A percentile compares a stretch with the other conserved stretches of the same genome.
These are phyloP conservation scores for Perccottus glenii DNA, from an alignment of 2,113 vertebrate genomes.

Conservation along the genomic window DNA sequence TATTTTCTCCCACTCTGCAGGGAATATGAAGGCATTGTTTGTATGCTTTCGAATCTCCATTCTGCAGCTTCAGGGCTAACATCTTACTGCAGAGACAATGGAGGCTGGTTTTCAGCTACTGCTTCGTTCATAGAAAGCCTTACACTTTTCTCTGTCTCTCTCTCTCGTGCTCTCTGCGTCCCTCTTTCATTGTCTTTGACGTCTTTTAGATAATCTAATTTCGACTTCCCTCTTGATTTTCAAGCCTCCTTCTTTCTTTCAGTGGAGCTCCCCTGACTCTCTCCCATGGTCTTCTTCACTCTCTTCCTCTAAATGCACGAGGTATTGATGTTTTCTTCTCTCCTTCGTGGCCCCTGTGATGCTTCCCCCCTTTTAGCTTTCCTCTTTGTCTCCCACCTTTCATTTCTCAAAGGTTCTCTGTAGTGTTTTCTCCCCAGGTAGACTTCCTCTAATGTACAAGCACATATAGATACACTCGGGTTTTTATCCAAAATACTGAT, in stretches of 20 bases:
- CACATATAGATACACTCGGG: slow-evolving; percentile 46
- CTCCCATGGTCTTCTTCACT: slow-evolving; percentile 59
- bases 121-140: slow-evolving; percentile 50
- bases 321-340: slow-evolving; percentile 73
- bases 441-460: slow-evolving; percentile 40
- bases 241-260: slow-evolving; percentile 60
- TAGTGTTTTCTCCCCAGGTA: slow-evolving; percentile 69
- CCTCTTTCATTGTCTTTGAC: slow-evolving; percentile 68
- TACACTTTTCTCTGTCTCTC: slow-evolving; percentile 62
- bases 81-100: neutral
- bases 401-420: slow-evolving; percentile 72
- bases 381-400: slow-evolving; percentile 72
- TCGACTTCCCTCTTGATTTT: slow-evolving; percentile 70
- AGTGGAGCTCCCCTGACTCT: slow-evolving; percentile 51
- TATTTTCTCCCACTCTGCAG: too few relatives aligned
- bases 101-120: slow-evolving; percentile 29
- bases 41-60: neutral
- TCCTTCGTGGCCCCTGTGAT: slow-evolving; percentile 67
- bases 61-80: neutral
- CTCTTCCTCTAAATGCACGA: slow-evolving; percentile 67
- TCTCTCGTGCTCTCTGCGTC: slow-evolving; percentile 59
- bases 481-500: slow-evolving; percentile 27
- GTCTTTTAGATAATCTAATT: slow-evolving; percentile 75
- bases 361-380: slow-evolving; percentile 69
- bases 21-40: neutral